Base-by-base conservation (phyloP, 2,797 vertebrate genomes). In the Aratinga solstitialis region DNA sequence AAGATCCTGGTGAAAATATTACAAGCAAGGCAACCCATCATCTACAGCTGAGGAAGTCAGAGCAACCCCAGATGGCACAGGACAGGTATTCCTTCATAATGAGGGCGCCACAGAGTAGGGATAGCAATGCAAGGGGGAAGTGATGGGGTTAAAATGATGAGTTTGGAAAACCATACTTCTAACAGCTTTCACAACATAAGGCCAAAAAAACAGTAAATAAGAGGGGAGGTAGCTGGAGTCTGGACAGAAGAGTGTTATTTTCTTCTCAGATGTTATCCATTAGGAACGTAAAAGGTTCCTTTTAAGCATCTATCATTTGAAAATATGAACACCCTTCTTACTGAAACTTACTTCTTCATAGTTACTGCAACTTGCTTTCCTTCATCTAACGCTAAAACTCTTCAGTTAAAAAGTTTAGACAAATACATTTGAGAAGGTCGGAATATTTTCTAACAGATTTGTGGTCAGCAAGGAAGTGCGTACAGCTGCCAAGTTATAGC, bases 401-500 rank as follows among this genome's bases (percentile, higher is more conserved):
- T 27, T 61, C 63, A 72, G 83, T 62, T 62, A 66, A 80, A 61
- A 61, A 51, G 48, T 80, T 84, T n/a, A 90, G 78, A 84, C 58
- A 90, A 94, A 90, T 27, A 51, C 10, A 87, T 80, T 72, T 84
- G 69, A 94, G 87, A 92, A 79, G 5, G 30, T 79, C 43, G 72
- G 78, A 66, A 42, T 71, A 63, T 72, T 84, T 79, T 92, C 24
- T 38, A 87, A 38, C 62, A 89, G 87, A 61, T 59, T 63, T 82
- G 84, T 71, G 84, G 87, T 91, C 50, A 92, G 85, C 69, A 65
- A 14, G 54, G 15, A 68, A 85, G 84, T 42, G 38, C 54, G 4
- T 22, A n/a, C 1, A 1, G 79, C 38, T 94, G 75, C 93, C 85
- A 82, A 79, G 74, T 84, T 89, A 69, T 12, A 81, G 63, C 87